Evolutionary conservation across 2,113 vertebrate species (phyloP).

Genomic region (Cariama cristata): DNA sequence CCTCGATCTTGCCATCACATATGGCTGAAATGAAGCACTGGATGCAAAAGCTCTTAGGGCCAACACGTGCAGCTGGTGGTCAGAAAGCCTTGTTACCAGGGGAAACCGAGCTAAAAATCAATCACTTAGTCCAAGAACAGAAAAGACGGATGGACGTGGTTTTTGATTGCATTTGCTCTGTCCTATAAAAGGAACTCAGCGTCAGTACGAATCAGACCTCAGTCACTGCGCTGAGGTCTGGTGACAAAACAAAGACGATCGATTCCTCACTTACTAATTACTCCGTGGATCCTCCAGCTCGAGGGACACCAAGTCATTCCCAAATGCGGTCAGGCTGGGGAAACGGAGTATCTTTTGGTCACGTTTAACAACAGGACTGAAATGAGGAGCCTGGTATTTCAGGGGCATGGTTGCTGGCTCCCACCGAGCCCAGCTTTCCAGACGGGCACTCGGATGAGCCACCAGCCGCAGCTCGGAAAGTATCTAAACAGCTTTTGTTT

Average conservation of each 20-base stretch:
- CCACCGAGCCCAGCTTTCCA: not conserved
- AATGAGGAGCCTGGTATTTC: not conserved
- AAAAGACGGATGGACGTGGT: not conserved
- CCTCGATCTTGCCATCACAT: not conserved
- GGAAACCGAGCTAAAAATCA: slow-evolving; percentile 42
- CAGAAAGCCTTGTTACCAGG: slow-evolving; percentile 46
- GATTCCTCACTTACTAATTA: not conserved
- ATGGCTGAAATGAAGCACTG: not conserved
- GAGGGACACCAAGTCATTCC: not conserved
- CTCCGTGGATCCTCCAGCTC: not conserved
- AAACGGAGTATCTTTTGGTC: not conserved
- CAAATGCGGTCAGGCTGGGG: not conserved
- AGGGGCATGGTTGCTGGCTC: not conserved
- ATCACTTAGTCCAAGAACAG: not conserved
- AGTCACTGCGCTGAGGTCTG: not conserved
- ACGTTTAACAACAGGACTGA: not conserved
- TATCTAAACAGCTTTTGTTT: not conserved
- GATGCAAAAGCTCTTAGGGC: slow-evolving; percentile 35
- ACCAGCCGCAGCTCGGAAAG: not conserved
- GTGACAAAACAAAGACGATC: slow-evolving; percentile 1
- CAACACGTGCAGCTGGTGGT: slow-evolving; percentile 34
- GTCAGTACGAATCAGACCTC: slow-evolving; percentile 30
- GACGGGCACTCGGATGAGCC: fast-evolving
- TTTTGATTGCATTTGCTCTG: slow-evolving; percentile 21
- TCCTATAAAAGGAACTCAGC: not conserved